These are phyloP conservation scores for Marronus borbonicus DNA, from an alignment of 2,888 invertebrate species.

Conservation along the genomic window DNA sequence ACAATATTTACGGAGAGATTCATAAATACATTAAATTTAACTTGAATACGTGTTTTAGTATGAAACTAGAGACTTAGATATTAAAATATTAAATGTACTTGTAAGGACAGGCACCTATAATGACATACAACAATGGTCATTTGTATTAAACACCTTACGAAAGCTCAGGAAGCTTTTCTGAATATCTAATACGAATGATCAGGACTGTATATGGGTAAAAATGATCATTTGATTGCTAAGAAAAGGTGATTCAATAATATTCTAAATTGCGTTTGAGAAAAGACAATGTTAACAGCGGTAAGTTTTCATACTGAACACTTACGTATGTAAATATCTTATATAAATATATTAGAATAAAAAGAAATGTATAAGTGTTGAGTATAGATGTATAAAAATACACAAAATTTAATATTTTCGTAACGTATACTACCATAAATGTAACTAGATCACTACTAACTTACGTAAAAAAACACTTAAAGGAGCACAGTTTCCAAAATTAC, in stretches of 20 bases:
- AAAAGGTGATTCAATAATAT: not conserved
- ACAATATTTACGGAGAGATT: too few relatives aligned
- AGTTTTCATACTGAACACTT: too few relatives aligned
- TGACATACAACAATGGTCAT: too few relatives aligned
- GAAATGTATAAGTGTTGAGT: constrained; percentile 27
- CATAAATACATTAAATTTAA: too few relatives aligned
- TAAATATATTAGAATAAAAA: constrained; percentile 8
- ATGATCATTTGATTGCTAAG: not conserved
- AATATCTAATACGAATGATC: too few relatives aligned
- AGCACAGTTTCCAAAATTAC: not conserved
- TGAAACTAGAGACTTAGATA: too few relatives aligned
- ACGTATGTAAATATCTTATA: not conserved
- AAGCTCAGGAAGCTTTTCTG: too few relatives aligned
- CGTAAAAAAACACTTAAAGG: not conserved
- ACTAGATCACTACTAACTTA: not conserved
- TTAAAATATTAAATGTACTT: too few relatives aligned
- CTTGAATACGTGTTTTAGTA: too few relatives aligned
- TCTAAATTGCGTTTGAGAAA: not conserved
- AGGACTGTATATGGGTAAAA: not conserved
- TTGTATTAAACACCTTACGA: too few relatives aligned
- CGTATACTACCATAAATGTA: constrained; percentile 8
- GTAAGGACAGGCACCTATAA: too few relatives aligned
- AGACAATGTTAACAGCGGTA: not conserved
- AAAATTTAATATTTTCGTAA: constrained; percentile 47
- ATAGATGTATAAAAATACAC: constrained; percentile 35